A percentile compares a stretch with the other conserved stretches of the same genome.
phyloP scores from a whole-genome alignment of 2,888 invertebrate genomes.

The Conchocele bisecta region DNA sequence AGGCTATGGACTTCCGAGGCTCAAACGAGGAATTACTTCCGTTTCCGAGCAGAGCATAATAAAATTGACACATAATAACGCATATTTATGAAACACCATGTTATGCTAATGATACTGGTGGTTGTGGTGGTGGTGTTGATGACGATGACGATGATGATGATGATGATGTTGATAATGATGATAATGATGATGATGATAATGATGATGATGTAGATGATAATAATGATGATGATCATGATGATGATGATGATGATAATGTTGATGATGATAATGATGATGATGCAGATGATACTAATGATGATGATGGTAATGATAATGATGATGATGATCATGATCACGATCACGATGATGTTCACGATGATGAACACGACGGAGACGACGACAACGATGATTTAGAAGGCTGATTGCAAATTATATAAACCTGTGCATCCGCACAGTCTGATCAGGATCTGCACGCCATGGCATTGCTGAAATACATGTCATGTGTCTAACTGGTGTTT shows the following conservation, averaged over 20 bases:
- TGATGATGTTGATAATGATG: slow-evolving; percentile 17
- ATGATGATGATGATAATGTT: slow-evolving; percentile 8
- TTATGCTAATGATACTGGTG: not conserved
- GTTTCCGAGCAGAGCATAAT: slow-evolving; percentile 5
- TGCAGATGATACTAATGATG: not conserved
- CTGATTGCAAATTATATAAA: too few relatives aligned
- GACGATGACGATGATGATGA: slow-evolving; percentile 16
- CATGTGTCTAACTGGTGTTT: too few relatives aligned
- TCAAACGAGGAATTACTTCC: not conserved
- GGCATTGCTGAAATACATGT: too few relatives aligned
- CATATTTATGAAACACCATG: not conserved
- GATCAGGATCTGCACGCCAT: too few relatives aligned
- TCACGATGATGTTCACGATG: too few relatives aligned
- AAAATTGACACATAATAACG: not conserved
- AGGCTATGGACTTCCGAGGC: not conserved
- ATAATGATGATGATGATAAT: slow-evolving; percentile 26
- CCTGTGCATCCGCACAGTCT: too few relatives aligned
- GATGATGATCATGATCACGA: not conserved
- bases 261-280: slow-evolving; percentile 10
- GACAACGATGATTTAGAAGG: too few relatives aligned
- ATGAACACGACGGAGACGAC: too few relatives aligned
- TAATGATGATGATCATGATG: slow-evolving; percentile 3
- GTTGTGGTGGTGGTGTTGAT: slow-evolving; percentile 6
- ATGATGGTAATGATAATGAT: not conserved
- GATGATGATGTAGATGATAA: slow-evolving; percentile 20